Evolutionary conservation across 2,888 invertebrate species (phyloP).

Genomic region (Metacarcinus magister): DNA sequence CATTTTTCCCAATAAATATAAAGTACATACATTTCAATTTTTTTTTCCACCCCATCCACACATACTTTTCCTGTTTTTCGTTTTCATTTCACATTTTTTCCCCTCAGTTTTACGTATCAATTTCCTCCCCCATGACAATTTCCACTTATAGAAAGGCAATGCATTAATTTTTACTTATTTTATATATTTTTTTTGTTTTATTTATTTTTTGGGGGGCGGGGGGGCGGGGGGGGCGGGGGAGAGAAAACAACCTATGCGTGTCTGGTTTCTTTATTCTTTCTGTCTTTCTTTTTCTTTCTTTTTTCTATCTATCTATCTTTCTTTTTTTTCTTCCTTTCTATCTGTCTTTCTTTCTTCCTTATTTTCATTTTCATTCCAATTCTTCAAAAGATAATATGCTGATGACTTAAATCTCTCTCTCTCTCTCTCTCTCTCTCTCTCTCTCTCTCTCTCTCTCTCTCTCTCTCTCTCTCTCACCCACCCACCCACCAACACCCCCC

Average conservation of each 20-base stretch:
- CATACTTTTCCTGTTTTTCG: not conserved
- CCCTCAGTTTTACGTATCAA: not conserved
- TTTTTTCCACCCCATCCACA: not conserved
- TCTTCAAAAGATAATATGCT: no score
- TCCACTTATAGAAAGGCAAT: not conserved
- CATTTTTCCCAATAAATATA: not conserved
- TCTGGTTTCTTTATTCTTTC: no score
- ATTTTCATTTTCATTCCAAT: no score
- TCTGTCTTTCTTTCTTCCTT: no score
- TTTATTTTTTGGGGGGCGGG: not conserved
- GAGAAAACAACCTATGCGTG: no score
- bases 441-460: no score
- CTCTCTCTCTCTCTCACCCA: not conserved
- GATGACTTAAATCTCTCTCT: no score
- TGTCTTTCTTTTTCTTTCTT: no score
- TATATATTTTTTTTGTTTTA: not conserved
- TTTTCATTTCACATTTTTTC: not conserved
- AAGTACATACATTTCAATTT: not conserved
- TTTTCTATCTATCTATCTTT: no score
- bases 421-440: no score
- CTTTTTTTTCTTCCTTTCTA: no score
- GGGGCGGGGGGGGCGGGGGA: no score
- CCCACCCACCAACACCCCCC: not conserved
- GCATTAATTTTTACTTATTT: not conserved
- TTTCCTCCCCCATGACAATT: constrained; percentile 32